Conservation (phyloP, 2,113 vertebrate species). For the Mesocricetus auratus region DNA sequence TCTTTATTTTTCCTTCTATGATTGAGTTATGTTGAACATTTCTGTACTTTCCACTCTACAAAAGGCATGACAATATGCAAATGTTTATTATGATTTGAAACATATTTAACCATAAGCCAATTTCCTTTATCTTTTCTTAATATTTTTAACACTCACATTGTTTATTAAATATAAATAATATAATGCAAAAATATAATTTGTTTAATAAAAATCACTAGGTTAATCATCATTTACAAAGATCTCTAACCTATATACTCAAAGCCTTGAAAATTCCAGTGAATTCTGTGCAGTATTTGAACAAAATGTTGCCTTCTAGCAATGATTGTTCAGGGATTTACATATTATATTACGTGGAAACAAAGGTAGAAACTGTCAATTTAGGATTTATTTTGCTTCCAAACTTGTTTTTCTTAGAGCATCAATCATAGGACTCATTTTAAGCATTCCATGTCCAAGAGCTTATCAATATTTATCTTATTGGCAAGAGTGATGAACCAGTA, state of each 20-base stretch:
- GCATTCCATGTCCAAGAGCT: not conserved
- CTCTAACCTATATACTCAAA: not conserved
- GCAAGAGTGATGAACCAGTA: not conserved
- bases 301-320: not conserved
- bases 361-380: conserved; percentile 28
- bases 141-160: not conserved
- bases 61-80: not conserved
- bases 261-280: not conserved
- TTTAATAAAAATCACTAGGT: conserved; percentile 15
- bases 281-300: conserved; percentile 13
- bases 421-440: not conserved
- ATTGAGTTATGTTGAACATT: not conserved
- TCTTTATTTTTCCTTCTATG: not conserved
- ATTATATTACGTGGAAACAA: not conserved
- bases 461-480: conserved; percentile 43
- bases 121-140: conserved; percentile 2
- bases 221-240: conserved; percentile 38
- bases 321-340: not conserved
- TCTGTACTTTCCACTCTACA: not conserved
- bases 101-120: not conserved
- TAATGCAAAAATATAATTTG: not conserved
- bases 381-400: conserved; percentile 22
- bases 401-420: conserved; percentile 22
- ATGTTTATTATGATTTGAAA: conserved; percentile 38
- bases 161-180: not conserved